These are phyloP conservation scores for Gymnoscopelus braueri DNA, from an alignment of 2,797 vertebrate genomes.

Conservation along the genomic window DNA sequence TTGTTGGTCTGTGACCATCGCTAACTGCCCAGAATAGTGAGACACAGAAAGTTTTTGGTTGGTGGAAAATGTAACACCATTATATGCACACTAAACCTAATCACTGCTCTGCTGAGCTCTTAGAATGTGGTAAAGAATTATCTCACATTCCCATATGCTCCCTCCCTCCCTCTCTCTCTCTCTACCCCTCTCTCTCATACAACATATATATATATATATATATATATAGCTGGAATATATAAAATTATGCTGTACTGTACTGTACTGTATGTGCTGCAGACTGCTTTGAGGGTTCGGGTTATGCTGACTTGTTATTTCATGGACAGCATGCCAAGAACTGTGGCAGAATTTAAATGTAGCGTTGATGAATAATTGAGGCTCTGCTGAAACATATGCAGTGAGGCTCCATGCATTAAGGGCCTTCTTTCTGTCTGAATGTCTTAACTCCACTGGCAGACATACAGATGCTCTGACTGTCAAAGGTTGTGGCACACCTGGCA, in stretches of 20 bases:
- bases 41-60: slow-evolving; percentile 38
- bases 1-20: slow-evolving; percentile 35
- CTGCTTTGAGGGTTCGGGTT: slow-evolving; percentile 2
- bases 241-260: no score
- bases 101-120: slow-evolving; percentile 43
- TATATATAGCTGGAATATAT: no score
- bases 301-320: background rate
- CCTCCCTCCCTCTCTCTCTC: slow-evolving; percentile 10
- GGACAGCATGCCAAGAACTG: background rate
- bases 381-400: background rate
- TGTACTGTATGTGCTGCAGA: background rate
- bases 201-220: no score
- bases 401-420: background rate
- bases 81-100: slow-evolving; percentile 42
- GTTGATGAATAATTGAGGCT: background rate
- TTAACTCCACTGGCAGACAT: no score
- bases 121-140: slow-evolving; percentile 26
- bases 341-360: background rate
- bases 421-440: no score
- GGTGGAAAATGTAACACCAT: slow-evolving; percentile 42
- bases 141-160: slow-evolving; percentile 49
- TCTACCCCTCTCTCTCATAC: no score
- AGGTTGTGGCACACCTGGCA: no score
- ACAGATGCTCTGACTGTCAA: no score
- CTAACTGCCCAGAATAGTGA: slow-evolving; percentile 45